These are phyloP conservation scores for Tympanoctomys barrerae DNA, from an alignment of 2,797 vertebrate genomes.

Conservation along the genomic window DNA sequence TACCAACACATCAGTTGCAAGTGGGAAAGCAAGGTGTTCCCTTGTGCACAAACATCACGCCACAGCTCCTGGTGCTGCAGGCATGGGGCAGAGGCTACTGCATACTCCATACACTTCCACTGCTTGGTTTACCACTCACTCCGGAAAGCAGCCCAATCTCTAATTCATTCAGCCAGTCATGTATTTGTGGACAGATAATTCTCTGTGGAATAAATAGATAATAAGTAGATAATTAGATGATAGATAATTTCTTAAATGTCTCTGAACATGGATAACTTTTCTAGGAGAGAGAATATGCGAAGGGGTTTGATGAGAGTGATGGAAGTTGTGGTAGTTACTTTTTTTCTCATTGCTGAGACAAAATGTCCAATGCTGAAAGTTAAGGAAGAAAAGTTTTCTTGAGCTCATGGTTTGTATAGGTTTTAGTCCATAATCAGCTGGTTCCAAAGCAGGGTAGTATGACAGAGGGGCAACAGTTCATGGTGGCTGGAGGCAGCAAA, in stretches of 20 bases:
- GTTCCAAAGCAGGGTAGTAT: neutral
- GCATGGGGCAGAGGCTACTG: neutral
- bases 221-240: too few relatives aligned
- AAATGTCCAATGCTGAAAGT: neutral
- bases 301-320: neutral
- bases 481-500: neutral
- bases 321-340: neutral
- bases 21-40: accelerated
- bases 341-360: neutral
- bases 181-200: neutral
- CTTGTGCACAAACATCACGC: neutral
- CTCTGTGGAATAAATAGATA: neutral
- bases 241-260: neutral
- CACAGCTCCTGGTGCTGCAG: neutral
- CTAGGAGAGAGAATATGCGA: neutral
- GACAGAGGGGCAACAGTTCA: neutral
- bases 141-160: neutral
- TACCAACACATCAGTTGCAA: neutral
- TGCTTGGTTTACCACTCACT: neutral
- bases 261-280: neutral
- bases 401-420: neutral
- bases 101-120: too few relatives aligned
- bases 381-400: neutral
- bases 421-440: neutral
- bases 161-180: neutral